These are phyloP conservation scores for Rhinopomastus cyanomelas DNA, from an alignment of 2,113 vertebrate species.

Conservation along the genomic window DNA sequence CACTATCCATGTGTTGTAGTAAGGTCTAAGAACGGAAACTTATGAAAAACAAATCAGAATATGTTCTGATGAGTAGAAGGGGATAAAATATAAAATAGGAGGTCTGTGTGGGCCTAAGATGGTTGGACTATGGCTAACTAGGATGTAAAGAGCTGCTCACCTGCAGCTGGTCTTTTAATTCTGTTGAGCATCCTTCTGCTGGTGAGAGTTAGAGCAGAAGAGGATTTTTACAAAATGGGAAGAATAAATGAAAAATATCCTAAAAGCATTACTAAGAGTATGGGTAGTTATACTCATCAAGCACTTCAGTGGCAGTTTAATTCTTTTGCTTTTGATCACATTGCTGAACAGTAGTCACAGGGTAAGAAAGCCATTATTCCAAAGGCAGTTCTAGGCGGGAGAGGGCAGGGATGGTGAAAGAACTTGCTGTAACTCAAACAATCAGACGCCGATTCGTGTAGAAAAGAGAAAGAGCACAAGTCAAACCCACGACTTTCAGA, in stretches of 20 bases:
- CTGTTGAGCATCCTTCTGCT: neutral
- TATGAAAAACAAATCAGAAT: accelerated
- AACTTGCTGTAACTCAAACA: neutral
- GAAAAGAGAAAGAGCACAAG: neutral
- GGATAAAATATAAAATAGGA: no score
- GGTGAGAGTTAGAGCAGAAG: neutral
- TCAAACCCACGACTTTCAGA: neutral
- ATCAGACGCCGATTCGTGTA: neutral
- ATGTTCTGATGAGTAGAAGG: neutral
- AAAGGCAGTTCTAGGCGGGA: neutral
- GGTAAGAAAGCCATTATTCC: neutral
- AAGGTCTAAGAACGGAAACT: neutral
- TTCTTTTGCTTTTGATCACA: neutral
- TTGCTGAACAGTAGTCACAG: neutral
- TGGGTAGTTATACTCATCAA: neutral
- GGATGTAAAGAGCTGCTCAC: neutral
- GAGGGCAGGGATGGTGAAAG: neutral
- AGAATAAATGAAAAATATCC: neutral
- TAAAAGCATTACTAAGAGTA: neutral
- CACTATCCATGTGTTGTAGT: neutral
- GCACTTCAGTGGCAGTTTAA: neutral
- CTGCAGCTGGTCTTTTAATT: neutral
- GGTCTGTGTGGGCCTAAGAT: neutral
- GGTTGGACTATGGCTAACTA: neutral
- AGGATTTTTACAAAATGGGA: neutral